Conservation (phyloP, 2,797 vertebrate species). For the Anguilla anguilla region DNA sequence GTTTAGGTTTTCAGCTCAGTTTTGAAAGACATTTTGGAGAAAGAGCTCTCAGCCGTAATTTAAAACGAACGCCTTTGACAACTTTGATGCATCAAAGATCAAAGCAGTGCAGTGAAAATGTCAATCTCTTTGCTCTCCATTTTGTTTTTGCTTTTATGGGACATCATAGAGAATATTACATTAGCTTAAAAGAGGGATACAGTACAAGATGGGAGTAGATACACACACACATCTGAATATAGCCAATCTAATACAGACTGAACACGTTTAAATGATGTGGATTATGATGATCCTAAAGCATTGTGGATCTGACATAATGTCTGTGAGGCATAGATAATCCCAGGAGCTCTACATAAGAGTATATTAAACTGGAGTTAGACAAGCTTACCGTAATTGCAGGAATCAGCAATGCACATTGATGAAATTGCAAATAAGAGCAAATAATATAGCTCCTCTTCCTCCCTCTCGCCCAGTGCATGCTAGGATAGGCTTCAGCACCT, state of each 20-base stretch:
- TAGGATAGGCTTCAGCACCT: too few relatives aligned
- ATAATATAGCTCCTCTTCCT: neutral
- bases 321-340: neutral
- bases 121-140: neutral
- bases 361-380: neutral
- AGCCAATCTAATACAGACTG: neutral
- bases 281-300: neutral
- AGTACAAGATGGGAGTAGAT: neutral
- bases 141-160: conserved; percentile 10
- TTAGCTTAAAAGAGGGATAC: neutral
- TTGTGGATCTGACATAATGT: neutral
- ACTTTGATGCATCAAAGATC: conserved; percentile 36
- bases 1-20: neutral
- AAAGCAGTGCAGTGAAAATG: conserved; percentile 28
- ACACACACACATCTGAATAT: neutral
- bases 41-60: neutral
- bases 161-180: conserved; percentile 30
- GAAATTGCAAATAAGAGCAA: neutral
- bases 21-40: neutral
- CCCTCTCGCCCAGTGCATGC: too few relatives aligned
- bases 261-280: neutral
- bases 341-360: neutral
- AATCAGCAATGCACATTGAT: conserved; percentile 4
- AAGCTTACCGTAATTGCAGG: neutral
- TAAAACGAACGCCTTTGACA: neutral